Base-by-base conservation (phyloP, 2,113 vertebrate species). In the Tragelaphus strepsiceros region DNA sequence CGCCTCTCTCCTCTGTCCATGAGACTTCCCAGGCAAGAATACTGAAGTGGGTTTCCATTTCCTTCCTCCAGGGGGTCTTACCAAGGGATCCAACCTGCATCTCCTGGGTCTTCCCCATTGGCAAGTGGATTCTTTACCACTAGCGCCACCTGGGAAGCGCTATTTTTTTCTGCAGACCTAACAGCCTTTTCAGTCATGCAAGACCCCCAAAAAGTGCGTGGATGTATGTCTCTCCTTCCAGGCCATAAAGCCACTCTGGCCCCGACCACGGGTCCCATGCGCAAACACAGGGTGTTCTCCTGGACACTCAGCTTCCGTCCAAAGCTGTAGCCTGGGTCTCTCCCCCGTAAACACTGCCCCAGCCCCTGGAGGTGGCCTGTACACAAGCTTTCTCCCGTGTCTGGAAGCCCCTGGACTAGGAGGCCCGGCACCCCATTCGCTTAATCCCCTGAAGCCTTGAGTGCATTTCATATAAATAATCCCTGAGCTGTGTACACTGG, bases 371-470 rank as follows among this genome's bases (percentile, higher is more conserved):
- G 82, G 39, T 11, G 16, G 49, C 39, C 88, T n/a, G 2, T 92
- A 87, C 92, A 90, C 94, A 96, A 8, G 39, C 7, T 4, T 32
- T 19, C 54, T 22, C 22, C 39, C 24, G 0, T 28, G 80, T 58
- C 62, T 62, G 82, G 2, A 32, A 86, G n/a, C 35, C 71, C 16
- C 43, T 4, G 58, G 61, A 1, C 85, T 22, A n/a, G 14, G 46
- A 62, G 46, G 19, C 53, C 46, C 11, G 5, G 81, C 3, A 12
- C 17, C 26, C 28, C 9, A 22, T 35, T 67, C 0, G 15, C 54
- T 28, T 80, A 96, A 93, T 97, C 89, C 88, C 86, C 59, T 49
- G 10, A 53, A 92, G 81, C 74, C 81, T 19, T 0, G 58, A 59
- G 81, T 49, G 84, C 15, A 1, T 46, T 77, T 77, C 58, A 24